Evolutionary conservation across 2,888 invertebrate genomes (phyloP), one percentile per base, ranked within the genome.

Genomic region (Linyphia triangularis): DNA sequence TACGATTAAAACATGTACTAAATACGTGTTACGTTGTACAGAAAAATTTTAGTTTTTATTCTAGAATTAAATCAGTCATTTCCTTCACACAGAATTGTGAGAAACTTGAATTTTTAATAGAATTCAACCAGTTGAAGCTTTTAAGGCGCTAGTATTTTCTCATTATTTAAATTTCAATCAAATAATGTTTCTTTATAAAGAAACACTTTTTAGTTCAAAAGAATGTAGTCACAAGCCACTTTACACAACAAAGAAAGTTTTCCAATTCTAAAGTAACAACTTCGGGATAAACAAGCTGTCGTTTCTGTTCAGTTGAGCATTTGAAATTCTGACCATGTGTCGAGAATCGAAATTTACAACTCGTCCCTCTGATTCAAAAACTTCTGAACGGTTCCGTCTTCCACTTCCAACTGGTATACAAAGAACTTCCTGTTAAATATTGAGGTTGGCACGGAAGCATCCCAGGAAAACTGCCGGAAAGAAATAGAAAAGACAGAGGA

Each of bases 391-490:
- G 40, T 51, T 70, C 33, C 37, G 59, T 40, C 63, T 69, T 69
- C 69, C 30, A 69, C 70, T 63, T 63, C 26, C 37, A n/a, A 22
- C 59, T 22, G 7, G 61, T 63, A 72, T 61, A 59, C 75, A 85
- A 85, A 77, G 84, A 57, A 67, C 84, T 85, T 85, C 77, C 75
- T 67, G 67, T 75, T 77, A 75, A 85, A 77, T 77, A 85, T 69
- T 77, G 75, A 85, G 61, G 57, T 57, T 28, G 59, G 75, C 51
- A 59, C 65, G 69, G 73, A 75, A 75, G 65, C 43, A 67, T 30
- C 51, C 57, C 30, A 77, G 70, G 67, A 85, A 85, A 83, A 40
- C 67, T 37, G 67, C 59, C 40, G 75, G 57, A 72, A 73, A 67
- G 77, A 57, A 59, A 69, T 69, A 65, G 61, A 75, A 75, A 84